Base-by-base conservation (phyloP, 2,888 invertebrate species). In the Priocnemis perturbator region DNA sequence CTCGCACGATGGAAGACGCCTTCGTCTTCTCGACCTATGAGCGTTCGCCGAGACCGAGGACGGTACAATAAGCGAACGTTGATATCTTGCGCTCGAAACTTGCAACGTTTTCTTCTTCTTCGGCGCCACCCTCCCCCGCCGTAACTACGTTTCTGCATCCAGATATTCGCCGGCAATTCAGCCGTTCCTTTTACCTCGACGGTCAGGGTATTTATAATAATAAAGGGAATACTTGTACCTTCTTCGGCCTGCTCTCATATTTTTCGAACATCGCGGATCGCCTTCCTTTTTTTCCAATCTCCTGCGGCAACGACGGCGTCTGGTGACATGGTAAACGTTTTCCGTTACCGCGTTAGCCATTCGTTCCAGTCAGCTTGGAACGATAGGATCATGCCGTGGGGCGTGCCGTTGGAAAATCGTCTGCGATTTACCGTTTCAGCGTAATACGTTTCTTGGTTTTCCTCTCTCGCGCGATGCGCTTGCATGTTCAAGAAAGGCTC, bases 1-100 rank as follows among this genome's bases (percentile, higher is more conserved):
- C 81, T 81, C 80, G 72, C 73, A 69, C 76, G 71, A 70, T 52
- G 69, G 76, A 56, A 67, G 70, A 68, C 73, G 60, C 64, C 66
- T 65, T 72, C 73, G 60, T 62, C 66, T 65, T 72, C 67, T 66
- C 68, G 69, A 69, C 64, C 65, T 64, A 45, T 5, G 23, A 17
- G 15, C 48, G 21, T 50, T n/a, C 48, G 60, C 60, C 65, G 71
- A 68, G 71, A 20, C 19, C 19, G 71, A n/a, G 59, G 71, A 60
- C 67, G 56, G 55, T 71, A 76, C 74, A 76, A 77, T 61, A 76
- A 76, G 75, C 64, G 53, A 69, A 66, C 71, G 74, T 74, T 76
- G 78, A 77, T 76, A 67, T 64, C 76, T 76, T 78, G 77, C 77
- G 37, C 23, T 74, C 63, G 67, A 17, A 15, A 50, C n/a, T n/a